phyloP scores from a whole-genome alignment of 1,140 invertebrate genomes.

The Fopius arisanus region DNA sequence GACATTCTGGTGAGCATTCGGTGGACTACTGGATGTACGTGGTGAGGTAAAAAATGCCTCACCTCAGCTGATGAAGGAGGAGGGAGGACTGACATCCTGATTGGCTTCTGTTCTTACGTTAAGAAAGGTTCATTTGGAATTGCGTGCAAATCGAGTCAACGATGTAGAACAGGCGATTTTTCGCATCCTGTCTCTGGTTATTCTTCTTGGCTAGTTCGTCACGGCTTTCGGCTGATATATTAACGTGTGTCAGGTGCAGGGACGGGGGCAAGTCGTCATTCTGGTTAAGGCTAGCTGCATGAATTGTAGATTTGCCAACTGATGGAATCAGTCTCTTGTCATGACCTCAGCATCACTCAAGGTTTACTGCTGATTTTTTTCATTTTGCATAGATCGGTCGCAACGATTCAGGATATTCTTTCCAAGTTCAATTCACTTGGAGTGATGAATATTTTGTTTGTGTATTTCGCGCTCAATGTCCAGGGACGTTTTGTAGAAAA shows the following conservation, averaged over 20 bases:
- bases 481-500: too few species aligned
- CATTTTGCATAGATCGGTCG: neutral
- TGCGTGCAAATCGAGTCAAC: constrained; percentile 15
- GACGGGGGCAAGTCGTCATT: neutral
- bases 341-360: neutral
- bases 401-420: too few species aligned
- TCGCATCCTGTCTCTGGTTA: constrained; percentile 15
- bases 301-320: constrained; percentile 2
- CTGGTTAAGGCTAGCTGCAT: neutral
- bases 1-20: neutral
- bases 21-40: neutral
- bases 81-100: neutral
- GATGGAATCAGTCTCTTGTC: constrained; percentile 3
- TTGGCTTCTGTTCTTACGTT: neutral
- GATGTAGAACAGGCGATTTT: neutral
- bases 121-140: neutral
- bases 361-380: neutral
- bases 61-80: neutral
- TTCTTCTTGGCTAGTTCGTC: neutral
- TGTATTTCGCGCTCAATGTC: too few species aligned
- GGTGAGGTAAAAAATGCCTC: neutral
- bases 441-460: too few species aligned
- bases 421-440: too few species aligned
- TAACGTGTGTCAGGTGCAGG: constrained; percentile 3
- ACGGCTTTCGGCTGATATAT: neutral